Conservation (phyloP, 2,797 vertebrate genomes). For the Tachyglossus aculeatus region DNA sequence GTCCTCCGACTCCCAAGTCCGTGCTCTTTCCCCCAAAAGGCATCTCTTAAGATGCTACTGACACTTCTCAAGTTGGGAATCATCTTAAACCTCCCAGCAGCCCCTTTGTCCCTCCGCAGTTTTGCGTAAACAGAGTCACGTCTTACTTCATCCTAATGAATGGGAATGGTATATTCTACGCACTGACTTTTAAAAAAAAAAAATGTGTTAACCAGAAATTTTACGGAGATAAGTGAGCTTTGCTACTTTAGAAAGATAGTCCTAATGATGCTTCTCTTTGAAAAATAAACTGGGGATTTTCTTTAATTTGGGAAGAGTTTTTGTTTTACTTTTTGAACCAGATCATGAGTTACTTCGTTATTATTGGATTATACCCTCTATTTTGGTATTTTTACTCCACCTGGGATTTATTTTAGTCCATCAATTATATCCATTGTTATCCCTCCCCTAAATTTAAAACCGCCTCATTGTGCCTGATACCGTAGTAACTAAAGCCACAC, state of each 20-base stretch:
- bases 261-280: conserved; percentile 25
- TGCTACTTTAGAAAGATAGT: conserved; percentile 5
- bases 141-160: too few relatives aligned
- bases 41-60: too few relatives aligned
- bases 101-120: too few relatives aligned
- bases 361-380: conserved; percentile 14
- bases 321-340: neutral
- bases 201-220: neutral
- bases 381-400: conserved; percentile 1
- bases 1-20: too few relatives aligned
- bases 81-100: too few relatives aligned
- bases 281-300: conserved; percentile 42
- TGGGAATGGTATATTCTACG: too few relatives aligned
- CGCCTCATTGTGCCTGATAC: conserved; percentile 50
- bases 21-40: too few relatives aligned
- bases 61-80: too few relatives aligned
- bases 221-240: conserved; percentile 5
- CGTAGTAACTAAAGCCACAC: conserved; percentile 58
- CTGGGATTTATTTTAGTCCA: conserved; percentile 43
- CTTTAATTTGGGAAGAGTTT: conserved; percentile 2
- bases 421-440: conserved; percentile 22
- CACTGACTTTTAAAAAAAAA: too few relatives aligned
- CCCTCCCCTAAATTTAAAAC: conserved; percentile 3
- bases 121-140: too few relatives aligned
- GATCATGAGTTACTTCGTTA: conserved; percentile 4